These are phyloP conservation scores for Artibeus jamaicensis DNA, from an alignment of 2,797 vertebrate genomes.

Conservation along the genomic window DNA sequence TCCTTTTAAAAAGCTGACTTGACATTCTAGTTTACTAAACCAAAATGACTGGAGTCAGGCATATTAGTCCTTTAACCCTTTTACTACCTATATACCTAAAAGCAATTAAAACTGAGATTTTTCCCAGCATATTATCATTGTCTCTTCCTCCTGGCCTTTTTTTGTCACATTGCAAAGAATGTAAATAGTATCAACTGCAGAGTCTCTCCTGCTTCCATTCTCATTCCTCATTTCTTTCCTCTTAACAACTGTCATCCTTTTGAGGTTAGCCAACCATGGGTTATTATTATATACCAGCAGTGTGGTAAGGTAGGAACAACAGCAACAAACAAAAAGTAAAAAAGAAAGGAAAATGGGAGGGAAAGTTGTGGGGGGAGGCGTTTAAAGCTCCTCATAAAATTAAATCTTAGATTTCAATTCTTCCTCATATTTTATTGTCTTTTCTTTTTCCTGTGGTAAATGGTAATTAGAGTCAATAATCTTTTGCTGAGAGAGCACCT, in stretches of 20 bases:
- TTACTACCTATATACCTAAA: conserved; percentile 81
- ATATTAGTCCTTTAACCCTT: conserved; percentile 79
- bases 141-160: conserved; percentile 83
- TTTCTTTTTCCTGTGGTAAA: conserved; percentile 90
- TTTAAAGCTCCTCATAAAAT: conserved; percentile 85
- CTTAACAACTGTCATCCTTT: conserved; percentile 80
- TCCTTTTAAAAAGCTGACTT: conserved; percentile 73
- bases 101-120: conserved; percentile 83
- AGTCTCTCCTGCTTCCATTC: conserved; percentile 72
- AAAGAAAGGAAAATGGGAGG: conserved; percentile 53
- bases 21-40: conserved; percentile 78
- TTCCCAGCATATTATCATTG: conserved; percentile 80
- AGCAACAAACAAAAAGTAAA: conserved; percentile 32
- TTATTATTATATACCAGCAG: conserved; percentile 70
- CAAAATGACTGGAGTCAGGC: conserved; percentile 71
- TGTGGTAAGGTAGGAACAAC: background rate
- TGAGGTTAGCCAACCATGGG: conserved; percentile 75
- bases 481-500: conserved; percentile 99
- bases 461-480: conserved; percentile 97
- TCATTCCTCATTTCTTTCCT: conserved; percentile 71
- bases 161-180: conserved; percentile 81
- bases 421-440: conserved; percentile 87
- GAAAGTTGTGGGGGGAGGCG: background rate
- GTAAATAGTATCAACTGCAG: conserved; percentile 73
- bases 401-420: conserved; percentile 88